phyloP scores from a whole-genome alignment of 2,797 vertebrate genomes.

The Catharus ustulatus region DNA sequence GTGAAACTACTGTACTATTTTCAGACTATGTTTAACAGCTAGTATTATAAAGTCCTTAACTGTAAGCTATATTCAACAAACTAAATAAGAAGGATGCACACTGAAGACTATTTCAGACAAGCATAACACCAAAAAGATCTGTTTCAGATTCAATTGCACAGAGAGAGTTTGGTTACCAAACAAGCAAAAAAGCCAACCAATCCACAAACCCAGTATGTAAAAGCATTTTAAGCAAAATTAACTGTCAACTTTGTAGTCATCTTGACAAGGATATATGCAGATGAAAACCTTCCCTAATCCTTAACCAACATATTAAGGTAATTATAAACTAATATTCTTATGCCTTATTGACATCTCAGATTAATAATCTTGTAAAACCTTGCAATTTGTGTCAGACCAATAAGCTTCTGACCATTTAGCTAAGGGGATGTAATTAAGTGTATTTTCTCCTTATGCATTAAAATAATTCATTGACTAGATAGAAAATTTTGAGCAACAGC shows the following conservation, averaged over 20 bases:
- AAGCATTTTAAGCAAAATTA: not conserved
- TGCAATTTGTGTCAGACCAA: not conserved
- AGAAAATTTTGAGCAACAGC: not conserved
- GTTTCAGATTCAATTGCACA: not conserved
- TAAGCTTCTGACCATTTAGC: not conserved
- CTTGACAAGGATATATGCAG: not conserved
- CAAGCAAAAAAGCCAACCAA: not conserved
- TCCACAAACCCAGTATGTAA: accelerated
- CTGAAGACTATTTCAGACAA: not conserved
- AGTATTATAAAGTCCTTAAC: not conserved
- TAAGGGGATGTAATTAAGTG: accelerated
- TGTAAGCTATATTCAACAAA: not conserved
- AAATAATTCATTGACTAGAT: not conserved
- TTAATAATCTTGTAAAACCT: not conserved
- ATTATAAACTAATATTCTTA: not conserved
- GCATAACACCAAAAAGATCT: not conserved
- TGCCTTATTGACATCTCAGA: not conserved
- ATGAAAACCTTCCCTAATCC: not conserved
- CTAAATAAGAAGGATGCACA: not conserved
- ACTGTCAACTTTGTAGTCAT: not conserved
- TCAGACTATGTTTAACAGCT: not conserved
- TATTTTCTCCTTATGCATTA: not conserved
- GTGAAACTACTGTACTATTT: too few species aligned
- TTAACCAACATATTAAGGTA: not conserved
- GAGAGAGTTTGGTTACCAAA: not conserved